Base-by-base conservation (phyloP, 2,888 invertebrate species). In the Cephus runcator region DNA sequence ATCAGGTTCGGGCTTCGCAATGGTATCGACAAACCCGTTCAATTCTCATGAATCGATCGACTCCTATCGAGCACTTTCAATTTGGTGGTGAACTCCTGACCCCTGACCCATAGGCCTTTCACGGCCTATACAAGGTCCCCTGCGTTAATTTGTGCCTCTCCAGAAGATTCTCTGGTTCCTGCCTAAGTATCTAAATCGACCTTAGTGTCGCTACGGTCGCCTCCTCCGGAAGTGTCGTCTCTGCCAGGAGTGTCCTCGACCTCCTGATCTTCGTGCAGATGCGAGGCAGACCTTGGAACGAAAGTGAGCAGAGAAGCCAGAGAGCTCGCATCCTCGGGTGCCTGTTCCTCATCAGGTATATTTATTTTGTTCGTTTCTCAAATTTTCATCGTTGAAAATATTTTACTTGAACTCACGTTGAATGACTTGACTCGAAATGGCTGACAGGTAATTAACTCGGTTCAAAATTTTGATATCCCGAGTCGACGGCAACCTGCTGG, bases 271-370 rank as follows among this genome's bases (percentile, higher is more conserved):
- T 69, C 56, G 69, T 76, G 71, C 75, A 73, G 78, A 78, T 78
- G 69, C 30, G 34, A 73, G 78, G 69, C 73, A 78, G 34, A 30
- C 56, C 12, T 30, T 73, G 68, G 35, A 78, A 78, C 75, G 78
- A 78, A 78, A 78, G 76, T 78, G 75, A 23, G 56, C 36, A 73
- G 75, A 75, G 35, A 11, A 15, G 74, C 36, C 23, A 23, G 23
- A 73, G 78, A 73, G 73, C 75, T 31, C 35, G 36, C 73, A 71
- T 78, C 75, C 73, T 76, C 78, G 73, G 76, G 78, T 78, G 69
- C 68, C 35, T 36, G 71, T 33, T 12, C 2, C 12, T 4, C 74
- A 11, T 12, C 35, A 3, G 12, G 34, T 34, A 23, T 11, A 71
- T 33, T 74, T 35, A 74, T 35, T 74, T 33, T 9, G 35, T n/a